phyloP scores from a whole-genome alignment of 2,113 vertebrate species.

The Nothocercus julius region DNA sequence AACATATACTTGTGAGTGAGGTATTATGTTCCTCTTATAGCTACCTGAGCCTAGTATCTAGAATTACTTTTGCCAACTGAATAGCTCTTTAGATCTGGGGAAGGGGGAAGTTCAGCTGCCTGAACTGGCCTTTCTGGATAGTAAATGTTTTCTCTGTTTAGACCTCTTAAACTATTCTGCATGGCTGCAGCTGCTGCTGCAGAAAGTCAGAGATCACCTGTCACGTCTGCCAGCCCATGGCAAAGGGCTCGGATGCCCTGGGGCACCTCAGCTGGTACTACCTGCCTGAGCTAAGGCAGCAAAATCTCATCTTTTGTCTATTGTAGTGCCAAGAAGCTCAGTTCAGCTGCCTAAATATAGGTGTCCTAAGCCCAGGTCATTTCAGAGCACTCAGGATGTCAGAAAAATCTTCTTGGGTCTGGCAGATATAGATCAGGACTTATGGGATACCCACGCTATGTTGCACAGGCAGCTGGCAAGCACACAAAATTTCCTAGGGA shows the following conservation, averaged over 20 bases:
- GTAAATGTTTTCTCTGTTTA: neutral
- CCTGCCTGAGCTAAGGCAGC: neutral
- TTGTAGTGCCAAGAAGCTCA: neutral
- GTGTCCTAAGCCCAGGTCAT: neutral
- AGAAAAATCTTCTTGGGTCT: neutral
- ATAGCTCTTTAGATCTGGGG: neutral
- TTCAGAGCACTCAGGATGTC: neutral
- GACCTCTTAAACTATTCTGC: neutral
- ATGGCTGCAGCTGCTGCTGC: neutral
- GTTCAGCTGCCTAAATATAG: neutral
- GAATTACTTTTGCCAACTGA: neutral
- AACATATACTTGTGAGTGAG: neutral
- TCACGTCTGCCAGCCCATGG: neutral
- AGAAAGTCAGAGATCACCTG: neutral
- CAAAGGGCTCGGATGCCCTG: neutral
- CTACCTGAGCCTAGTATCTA: neutral
- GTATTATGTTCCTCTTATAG: neutral
- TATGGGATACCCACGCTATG: accelerated
- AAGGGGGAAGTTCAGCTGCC: neutral
- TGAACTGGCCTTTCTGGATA: neutral
- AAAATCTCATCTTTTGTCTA: neutral
- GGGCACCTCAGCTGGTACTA: neutral
- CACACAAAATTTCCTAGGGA: neutral
- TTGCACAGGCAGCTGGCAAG: neutral
- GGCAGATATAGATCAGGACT: neutral